Evolutionary conservation across 2,797 vertebrate genomes (phyloP).

Genomic region (Peromyscus aztecus): DNA sequence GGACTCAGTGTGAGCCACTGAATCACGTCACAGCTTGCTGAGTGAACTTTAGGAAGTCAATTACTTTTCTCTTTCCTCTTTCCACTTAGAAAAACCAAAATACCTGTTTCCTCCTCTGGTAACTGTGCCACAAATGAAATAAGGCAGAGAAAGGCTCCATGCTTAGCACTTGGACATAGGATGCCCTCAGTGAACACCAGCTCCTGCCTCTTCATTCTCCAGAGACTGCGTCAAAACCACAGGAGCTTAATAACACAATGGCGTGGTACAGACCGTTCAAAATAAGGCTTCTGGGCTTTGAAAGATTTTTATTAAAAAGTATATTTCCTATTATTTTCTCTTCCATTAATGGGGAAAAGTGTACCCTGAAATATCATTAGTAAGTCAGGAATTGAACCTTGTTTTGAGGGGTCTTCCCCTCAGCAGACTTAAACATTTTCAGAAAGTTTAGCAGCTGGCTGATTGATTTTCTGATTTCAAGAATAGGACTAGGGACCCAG

Average conservation of each 20-base stretch:
- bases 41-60: background rate
- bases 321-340: background rate
- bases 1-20: background rate
- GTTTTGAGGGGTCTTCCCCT: background rate
- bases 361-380: background rate
- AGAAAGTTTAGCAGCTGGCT: background rate
- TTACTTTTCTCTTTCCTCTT: background rate
- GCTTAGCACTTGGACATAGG: background rate
- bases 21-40: background rate
- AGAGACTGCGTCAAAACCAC: background rate
- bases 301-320: slow-evolving; percentile 2
- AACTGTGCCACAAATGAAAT: background rate
- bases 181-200: background rate
- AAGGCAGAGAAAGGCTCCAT: background rate
- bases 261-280: background rate
- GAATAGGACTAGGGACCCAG: background rate
- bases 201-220: background rate
- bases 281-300: background rate
- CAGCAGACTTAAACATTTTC: background rate
- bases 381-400: background rate
- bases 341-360: background rate
- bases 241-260: background rate
- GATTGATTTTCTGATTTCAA: background rate
- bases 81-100: slow-evolving; percentile 33
- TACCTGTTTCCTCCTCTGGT: background rate